These are phyloP conservation scores for Psix sp. DNA, from an alignment of 1,140 invertebrate species.

Conservation along the genomic window DNA sequence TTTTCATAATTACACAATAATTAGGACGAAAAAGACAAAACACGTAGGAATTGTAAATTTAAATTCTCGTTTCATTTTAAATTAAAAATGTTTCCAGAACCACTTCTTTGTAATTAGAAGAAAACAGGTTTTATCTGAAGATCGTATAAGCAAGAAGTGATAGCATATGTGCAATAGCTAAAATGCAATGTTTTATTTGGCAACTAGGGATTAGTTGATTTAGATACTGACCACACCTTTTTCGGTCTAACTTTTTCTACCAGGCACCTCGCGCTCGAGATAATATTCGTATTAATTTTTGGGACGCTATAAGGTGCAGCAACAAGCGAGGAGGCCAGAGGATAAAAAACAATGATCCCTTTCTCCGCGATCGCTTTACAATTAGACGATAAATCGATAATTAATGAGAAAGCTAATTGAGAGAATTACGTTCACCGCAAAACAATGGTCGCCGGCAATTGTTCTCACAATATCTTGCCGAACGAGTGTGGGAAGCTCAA, in stretches of 20 bases:
- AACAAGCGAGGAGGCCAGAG: slow-evolving; percentile 16
- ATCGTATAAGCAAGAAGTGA: too few relatives aligned
- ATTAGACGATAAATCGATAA: slow-evolving; percentile 75
- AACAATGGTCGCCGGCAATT: slow-evolving; percentile 68
- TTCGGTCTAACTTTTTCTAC: slow-evolving; percentile 26
- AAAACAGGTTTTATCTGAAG: too few relatives aligned
- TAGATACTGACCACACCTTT: slow-evolving; percentile 39
- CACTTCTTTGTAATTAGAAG: too few relatives aligned
- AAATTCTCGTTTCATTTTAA: too few relatives aligned
- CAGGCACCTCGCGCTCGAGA: slow-evolving; percentile 6
- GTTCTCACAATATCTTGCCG: slow-evolving; percentile 58
- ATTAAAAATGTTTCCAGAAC: too few relatives aligned
- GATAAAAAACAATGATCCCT: slow-evolving; percentile 52
- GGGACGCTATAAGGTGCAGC: slow-evolving; percentile 7
- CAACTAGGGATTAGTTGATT: slow-evolving; percentile 24
- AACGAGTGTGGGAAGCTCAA: slow-evolving; percentile 72
- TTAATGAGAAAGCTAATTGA: slow-evolving; percentile 75
- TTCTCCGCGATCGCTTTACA: slow-evolving; percentile 61
- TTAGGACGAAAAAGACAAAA: too few relatives aligned
- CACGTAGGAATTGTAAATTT: too few relatives aligned
- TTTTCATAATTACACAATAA: too few relatives aligned
- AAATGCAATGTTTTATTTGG: slow-evolving; percentile 25
- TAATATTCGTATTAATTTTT: slow-evolving; percentile 41
- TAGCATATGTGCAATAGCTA: slow-evolving; percentile 5
- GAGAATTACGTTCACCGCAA: slow-evolving; percentile 67